phyloP scores from a whole-genome alignment of 1,140 invertebrate genomes.

The Atta colombica region DNA sequence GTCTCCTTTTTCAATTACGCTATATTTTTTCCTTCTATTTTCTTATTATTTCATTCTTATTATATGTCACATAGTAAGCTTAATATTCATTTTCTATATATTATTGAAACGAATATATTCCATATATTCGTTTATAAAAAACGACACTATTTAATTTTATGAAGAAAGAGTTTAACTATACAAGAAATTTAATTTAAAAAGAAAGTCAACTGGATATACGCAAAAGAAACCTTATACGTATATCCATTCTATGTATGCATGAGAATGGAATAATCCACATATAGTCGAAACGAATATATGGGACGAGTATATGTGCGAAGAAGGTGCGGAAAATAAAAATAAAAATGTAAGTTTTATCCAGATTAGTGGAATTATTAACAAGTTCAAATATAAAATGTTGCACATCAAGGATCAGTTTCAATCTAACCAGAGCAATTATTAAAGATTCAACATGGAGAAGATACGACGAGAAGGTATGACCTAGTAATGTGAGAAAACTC shows the following conservation, averaged over 20 bases:
- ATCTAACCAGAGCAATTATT: slow-evolving; percentile 39
- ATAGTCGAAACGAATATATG: slow-evolving; percentile 7
- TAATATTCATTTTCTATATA: neutral
- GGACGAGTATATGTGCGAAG: neutral
- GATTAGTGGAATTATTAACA: slow-evolving; percentile 49
- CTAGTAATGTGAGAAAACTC: slow-evolving; percentile 32
- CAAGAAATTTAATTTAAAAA: slow-evolving; percentile 33
- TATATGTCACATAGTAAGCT: neutral
- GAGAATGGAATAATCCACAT: slow-evolving; percentile 27
- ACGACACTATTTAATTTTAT: slow-evolving; percentile 9
- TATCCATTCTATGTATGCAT: neutral
- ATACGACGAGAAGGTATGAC: neutral
- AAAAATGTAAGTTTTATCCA: neutral
- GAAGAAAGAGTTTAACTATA: neutral
- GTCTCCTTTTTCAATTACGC: neutral
- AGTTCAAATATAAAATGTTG: slow-evolving; percentile 12
- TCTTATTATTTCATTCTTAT: neutral
- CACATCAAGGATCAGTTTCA: slow-evolving; percentile 7
- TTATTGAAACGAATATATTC: neutral
- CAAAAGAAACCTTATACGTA: neutral
- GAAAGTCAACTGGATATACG: neutral
- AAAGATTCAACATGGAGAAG: slow-evolving; percentile 10
- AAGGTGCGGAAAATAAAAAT: slow-evolving; percentile 27
- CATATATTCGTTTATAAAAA: neutral
- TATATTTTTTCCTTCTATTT: neutral